Conservation (phyloP, 2,888 invertebrate species). For the Gymnocheta viridis region DNA sequence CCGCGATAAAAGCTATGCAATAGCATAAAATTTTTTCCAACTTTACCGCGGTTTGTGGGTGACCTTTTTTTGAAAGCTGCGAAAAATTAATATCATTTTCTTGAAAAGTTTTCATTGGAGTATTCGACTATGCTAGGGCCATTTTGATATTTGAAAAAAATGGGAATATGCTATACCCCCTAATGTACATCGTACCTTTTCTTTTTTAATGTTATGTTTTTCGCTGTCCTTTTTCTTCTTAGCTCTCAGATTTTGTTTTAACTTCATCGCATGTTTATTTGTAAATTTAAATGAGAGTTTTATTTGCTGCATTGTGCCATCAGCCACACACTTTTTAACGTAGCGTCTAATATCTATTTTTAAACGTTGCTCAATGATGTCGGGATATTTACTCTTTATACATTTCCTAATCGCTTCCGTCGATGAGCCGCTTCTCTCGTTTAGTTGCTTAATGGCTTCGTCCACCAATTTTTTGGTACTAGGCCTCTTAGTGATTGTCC, state of each 20-base stretch:
- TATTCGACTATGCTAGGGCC: no score
- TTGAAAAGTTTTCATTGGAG: no score
- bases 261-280: slow-evolving; percentile 4
- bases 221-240: background rate
- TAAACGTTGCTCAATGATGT: slow-evolving; percentile 84
- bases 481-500: slow-evolving; percentile 50
- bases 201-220: background rate
- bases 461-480: slow-evolving; percentile 84
- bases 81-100: no score
- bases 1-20: no score
- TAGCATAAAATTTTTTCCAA: no score
- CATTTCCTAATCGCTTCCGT: slow-evolving; percentile 84
- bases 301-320: slow-evolving; percentile 80
- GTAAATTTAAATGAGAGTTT: slow-evolving; percentile 68
- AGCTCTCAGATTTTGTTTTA: background rate
- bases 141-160: no score
- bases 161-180: no score
- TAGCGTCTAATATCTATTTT: slow-evolving; percentile 85
- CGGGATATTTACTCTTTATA: slow-evolving; percentile 84
- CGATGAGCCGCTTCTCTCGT: slow-evolving; percentile 85
- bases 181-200: slow-evolving; percentile 3
- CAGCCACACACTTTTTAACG: slow-evolving; percentile 84
- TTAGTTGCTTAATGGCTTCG: slow-evolving; percentile 83
- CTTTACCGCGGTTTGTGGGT: no score
- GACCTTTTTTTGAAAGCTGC: no score